Percentiles rank a stretch among this genome's conserved stretches.
Conservation (phyloP, 35 echinoderm and acorn worm species). For the Lytechinus variegatus region DNA sequence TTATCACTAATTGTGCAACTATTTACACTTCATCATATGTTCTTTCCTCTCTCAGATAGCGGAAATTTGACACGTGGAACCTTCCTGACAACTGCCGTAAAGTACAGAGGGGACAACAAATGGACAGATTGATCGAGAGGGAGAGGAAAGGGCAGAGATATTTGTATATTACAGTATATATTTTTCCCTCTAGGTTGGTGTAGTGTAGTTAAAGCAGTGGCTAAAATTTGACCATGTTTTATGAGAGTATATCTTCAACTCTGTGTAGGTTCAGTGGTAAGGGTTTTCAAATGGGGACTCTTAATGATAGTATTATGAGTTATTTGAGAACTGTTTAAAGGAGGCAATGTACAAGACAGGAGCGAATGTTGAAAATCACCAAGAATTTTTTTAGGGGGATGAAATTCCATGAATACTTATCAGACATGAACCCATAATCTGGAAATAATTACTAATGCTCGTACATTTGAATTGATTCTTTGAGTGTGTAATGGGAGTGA, state of each 20-base stretch:
- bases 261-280: background rate
- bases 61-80: background rate
- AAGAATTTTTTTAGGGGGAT: background rate
- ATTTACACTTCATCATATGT: too few species aligned
- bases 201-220: background rate
- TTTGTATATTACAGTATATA: background rate
- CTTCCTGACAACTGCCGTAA: slow-evolving; percentile 7
- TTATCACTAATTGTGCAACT: too few species aligned
- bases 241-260: background rate
- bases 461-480: too few species aligned
- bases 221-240: background rate
- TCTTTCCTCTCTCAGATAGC: background rate
- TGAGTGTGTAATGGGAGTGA: too few species aligned
- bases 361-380: background rate
- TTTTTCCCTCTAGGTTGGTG: background rate
- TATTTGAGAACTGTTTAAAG: background rate
- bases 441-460: too few species aligned
- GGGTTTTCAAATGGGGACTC: background rate
- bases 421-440: background rate
- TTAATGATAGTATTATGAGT: background rate
- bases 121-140: background rate
- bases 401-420: background rate
- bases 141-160: background rate
- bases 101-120: background rate
- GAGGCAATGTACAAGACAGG: background rate